Conservation (phyloP, 2,888 invertebrate genomes). For the Myopa testacea region DNA sequence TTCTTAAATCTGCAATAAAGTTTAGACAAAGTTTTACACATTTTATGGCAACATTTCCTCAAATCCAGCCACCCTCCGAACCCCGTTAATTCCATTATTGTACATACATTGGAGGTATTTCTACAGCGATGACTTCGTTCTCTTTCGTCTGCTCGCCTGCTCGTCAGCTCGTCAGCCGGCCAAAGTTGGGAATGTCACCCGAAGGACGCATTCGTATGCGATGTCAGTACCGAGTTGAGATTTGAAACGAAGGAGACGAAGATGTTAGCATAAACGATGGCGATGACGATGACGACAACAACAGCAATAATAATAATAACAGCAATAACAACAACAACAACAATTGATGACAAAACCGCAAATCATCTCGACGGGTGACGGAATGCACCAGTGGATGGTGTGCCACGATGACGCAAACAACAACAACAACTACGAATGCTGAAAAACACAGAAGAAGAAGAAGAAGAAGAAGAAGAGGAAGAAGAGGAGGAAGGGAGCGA, state of each 20-base stretch:
- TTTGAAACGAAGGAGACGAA: slow-evolving; percentile 22
- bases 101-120: too few relatives aligned
- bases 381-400: slow-evolving; percentile 22
- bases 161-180: neutral
- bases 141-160: neutral
- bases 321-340: slow-evolving; percentile 32
- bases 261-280: neutral
- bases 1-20: neutral
- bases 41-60: neutral
- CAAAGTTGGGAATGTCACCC: slow-evolving; percentile 18
- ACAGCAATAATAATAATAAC: slow-evolving; percentile 22
- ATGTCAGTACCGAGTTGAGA: slow-evolving; percentile 28
- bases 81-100: neutral
- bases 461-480: neutral
- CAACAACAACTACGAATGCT: neutral
- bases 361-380: slow-evolving; percentile 37
- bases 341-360: slow-evolving; percentile 36
- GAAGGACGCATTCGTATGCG: slow-evolving; percentile 33
- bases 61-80: neutral
- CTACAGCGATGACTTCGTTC: neutral
- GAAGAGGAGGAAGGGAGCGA: neutral
- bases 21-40: neutral
- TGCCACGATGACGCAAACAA: neutral
- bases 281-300: slow-evolving; percentile 15
- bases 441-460: too few relatives aligned